A percentile compares a stretch with the other conserved stretches of the same genome.
Evolutionary conservation across 2,113 vertebrate species (phyloP).

Genomic region (Chrysemys picta): DNA sequence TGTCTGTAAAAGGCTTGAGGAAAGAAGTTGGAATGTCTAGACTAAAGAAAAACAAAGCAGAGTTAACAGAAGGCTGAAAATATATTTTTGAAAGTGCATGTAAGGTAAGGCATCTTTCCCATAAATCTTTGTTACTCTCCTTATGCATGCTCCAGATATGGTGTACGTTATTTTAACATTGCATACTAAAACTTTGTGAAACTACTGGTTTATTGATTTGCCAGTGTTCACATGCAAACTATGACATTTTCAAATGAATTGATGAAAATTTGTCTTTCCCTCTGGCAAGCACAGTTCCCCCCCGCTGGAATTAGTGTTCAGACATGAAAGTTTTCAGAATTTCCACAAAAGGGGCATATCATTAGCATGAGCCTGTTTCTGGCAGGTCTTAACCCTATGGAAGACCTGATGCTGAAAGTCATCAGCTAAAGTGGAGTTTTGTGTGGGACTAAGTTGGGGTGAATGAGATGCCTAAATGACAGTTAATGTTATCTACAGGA

Average conservation of each 20-base stretch:
- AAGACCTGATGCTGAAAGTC: neutral
- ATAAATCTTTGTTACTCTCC: neutral
- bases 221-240: neutral
- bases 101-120: neutral
- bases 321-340: neutral
- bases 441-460: neutral
- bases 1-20: slow-evolving; percentile 26
- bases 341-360: neutral
- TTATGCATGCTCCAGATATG: neutral
- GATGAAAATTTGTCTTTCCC: neutral
- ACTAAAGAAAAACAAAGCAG: neutral
- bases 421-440: neutral
- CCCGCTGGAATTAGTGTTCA: neutral
- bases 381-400: neutral
- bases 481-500: slow-evolving; percentile 8
- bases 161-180: neutral
- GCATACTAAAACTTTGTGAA: neutral
- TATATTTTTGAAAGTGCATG: neutral
- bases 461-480: neutral
- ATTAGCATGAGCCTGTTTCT: neutral
- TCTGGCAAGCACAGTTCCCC: neutral
- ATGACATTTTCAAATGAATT: slow-evolving; percentile 4
- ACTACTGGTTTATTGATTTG: neutral
- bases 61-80: slow-evolving; percentile 6
- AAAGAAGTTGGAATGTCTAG: slow-evolving; percentile 29